Base-by-base conservation (phyloP, 2,888 invertebrate genomes). In the Rhamphomyia laevipes region DNA sequence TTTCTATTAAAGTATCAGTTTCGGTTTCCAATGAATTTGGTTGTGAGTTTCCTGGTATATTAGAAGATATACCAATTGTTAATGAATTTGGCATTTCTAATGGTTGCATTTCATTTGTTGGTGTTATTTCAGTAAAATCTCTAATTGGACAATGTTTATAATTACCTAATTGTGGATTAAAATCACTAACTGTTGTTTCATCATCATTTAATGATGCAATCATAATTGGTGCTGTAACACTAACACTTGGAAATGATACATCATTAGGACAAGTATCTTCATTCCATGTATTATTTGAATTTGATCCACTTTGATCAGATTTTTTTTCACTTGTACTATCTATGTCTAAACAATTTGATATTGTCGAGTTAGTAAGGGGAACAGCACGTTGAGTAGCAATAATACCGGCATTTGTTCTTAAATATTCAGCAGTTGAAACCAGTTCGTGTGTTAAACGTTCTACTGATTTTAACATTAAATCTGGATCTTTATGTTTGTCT, bases 251-350 rank as follows among this genome's bases (percentile, higher is more conserved):
- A 65, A 87, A 87, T 0, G 87, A 85, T 31, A 85, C 74, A 63
- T 86, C 86, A 63, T 86, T 85, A 0, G 84, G 84, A 46, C 81
- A 81, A 1, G 83, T 81, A 64, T 86, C 83, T 48, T 88, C 87
- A 60, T 84, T 86, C 87, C 88, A 88, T 0, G 86, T 86, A 62
- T 85, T 85, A 53, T 66, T 63, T 9, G 62, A 60, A 38, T 59
- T 59, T 1, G 64, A 54, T 59, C 73, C 66, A 54, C 73, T 62
- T 43, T 40, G 33, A 16, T 41, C 48, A 15, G 46, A 48, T 45
- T 57, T 48, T 49, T 53, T 35, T 23, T 52, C 43, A 38, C 41
- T 44, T 50, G 51, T 43, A 27, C 37, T 52, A 45, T 55, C 47
- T 10, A 47, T 37, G 48, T 52, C 45, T 49, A 44, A 9, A 41